A percentile compares a stretch with the other conserved stretches of the same genome.
Conservation (phyloP, 2,113 vertebrate genomes). For the Maccullochella peelii region DNA sequence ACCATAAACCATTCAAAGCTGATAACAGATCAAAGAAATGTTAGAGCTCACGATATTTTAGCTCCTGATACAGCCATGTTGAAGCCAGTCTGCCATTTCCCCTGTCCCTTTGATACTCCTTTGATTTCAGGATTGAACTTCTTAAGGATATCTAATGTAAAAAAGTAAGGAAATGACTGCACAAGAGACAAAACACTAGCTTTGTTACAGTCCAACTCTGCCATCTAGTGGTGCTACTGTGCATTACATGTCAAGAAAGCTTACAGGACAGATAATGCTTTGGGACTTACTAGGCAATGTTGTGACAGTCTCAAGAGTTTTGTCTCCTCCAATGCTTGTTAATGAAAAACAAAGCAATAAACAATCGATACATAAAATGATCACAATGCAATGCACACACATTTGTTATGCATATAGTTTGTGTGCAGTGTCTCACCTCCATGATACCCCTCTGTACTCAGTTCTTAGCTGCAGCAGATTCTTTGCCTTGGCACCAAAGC, state of each 20-base stretch:
- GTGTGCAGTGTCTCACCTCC: constrained; percentile 86
- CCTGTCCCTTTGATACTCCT: constrained; percentile 87
- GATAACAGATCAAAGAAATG: background rate
- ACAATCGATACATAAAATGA: constrained; percentile 8
- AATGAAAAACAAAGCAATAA: constrained; percentile 39
- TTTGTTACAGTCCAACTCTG: constrained; percentile 36
- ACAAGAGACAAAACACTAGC: background rate
- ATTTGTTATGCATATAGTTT: background rate
- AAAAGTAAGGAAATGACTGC: background rate
- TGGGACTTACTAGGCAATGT: constrained; percentile 92
- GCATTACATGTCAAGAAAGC: constrained; percentile 5
- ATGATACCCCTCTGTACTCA: constrained; percentile 90
- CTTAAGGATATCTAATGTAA: constrained; percentile 90
- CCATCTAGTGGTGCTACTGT: constrained; percentile 46
- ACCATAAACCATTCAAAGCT: background rate
- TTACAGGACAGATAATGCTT: no score
- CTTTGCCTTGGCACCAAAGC: constrained; percentile 84
- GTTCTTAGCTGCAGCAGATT: constrained; percentile 67
- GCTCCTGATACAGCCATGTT: constrained; percentile 88
- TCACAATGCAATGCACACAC: background rate
- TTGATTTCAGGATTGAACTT: constrained; percentile 90
- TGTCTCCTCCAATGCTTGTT: constrained; percentile 91
- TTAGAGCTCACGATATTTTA: constrained; percentile 84
- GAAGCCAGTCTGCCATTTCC: constrained; percentile 81
- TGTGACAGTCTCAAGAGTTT: constrained; percentile 86